Evolutionary conservation across 2,888 invertebrate species (phyloP).

Genomic region (Tenthredo mesomela): DNA sequence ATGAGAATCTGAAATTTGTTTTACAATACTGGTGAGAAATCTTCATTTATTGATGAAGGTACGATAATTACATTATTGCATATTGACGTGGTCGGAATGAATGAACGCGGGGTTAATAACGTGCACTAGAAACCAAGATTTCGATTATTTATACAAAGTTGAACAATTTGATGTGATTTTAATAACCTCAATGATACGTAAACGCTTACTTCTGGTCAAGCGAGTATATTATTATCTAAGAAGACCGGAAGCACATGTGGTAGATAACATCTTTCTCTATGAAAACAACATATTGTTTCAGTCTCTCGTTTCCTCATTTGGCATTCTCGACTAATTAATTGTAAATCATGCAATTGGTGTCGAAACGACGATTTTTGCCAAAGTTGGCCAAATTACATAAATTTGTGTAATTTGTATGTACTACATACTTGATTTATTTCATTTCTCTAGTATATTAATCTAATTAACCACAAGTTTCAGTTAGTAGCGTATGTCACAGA

Average conservation of each 20-base stretch:
- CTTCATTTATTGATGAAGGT: neutral
- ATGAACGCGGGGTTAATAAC: neutral
- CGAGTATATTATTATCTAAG: neutral
- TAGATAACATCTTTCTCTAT: neutral
- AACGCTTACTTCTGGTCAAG: neutral
- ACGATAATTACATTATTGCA: no score
- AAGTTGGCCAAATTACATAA: neutral
- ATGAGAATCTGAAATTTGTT: conserved; percentile 83
- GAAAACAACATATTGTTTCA: neutral
- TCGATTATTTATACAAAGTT: neutral
- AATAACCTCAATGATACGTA: neutral
- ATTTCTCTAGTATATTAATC: no score
- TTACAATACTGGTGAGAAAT: neutral
- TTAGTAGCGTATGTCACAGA: no score
- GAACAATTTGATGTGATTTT: neutral
- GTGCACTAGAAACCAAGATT: neutral
- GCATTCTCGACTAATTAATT: neutral
- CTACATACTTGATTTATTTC: neutral
- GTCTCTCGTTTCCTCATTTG: neutral
- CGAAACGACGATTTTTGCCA: no score
- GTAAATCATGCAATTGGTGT: neutral
- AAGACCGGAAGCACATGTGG: neutral
- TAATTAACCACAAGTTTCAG: no score
- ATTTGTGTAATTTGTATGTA: neutral
- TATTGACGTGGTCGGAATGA: neutral